Evolutionary conservation across 2,888 invertebrate species (phyloP), one percentile per base, ranked within the genome.

Genomic region (Tortrix viridana): DNA sequence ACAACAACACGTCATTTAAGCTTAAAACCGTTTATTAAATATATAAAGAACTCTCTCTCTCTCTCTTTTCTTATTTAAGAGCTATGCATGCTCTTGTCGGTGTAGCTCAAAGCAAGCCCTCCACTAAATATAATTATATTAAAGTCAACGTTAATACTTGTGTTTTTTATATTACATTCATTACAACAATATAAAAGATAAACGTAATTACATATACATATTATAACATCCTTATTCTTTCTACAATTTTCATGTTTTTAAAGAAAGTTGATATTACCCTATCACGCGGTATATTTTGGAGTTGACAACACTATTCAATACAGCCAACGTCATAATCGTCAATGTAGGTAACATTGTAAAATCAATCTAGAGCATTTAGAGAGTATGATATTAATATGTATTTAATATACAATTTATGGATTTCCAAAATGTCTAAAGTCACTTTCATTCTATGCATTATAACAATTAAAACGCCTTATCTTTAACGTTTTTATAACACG

Each of bases 271-370:
- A 5, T 6, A 9, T 58, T 58, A 53, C 63, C 63, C 58, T 14
- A 0, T n/a, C 1, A 9, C n/a, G 14, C 5, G 3, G n/a, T 12
- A 18, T 16, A 47, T 53, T 41, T 58, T 7, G 3, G 4, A 1
- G 20, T 41, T 58, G 63, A 53, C 26, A 71, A 47, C 6, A 1
- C 71, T 71, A 60, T 6, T 57, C 52, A 67, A 47, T 60, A 38
- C 53, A 65, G 75, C 85, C 85, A 85, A 81, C 77, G 57, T 69
- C 62, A 71, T 48, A 68, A 73, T 63, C 59, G 58, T 37, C 55
- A 50, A 47, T 52, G 50, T 20, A 22, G 60, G 38, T 55, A 65
- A 60, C 55, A 47, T 46, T 16, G 26, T 9, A 26, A 47, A 52
- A 32, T 47, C 69, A 68, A 47, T 26, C 43, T 41, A 9, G 44